Conservation (phyloP, 2,797 vertebrate species). For the Danionella dracula region DNA sequence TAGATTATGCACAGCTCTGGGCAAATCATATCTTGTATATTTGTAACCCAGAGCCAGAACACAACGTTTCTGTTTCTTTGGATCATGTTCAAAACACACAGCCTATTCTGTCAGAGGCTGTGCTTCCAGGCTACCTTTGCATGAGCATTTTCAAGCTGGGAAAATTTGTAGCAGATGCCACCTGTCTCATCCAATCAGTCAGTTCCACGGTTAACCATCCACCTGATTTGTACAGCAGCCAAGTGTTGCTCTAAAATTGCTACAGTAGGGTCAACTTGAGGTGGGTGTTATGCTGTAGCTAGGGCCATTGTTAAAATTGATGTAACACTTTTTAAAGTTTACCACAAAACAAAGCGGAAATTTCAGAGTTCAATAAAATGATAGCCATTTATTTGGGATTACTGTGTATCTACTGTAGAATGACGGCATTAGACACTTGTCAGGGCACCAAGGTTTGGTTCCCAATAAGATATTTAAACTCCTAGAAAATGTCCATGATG, state of each 20-base stretch:
- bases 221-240: conserved; percentile 41
- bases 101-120: conserved; percentile 31
- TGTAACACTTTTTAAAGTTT: background rate
- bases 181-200: conserved; percentile 38
- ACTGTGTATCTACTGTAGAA: background rate
- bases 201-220: conserved; percentile 30
- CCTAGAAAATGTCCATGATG: conserved; percentile 21
- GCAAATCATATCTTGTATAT: conserved; percentile 25
- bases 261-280: conserved; percentile 13
- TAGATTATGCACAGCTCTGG: conserved; percentile 33
- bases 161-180: conserved; percentile 38
- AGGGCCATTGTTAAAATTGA: conserved; percentile 5
- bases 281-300: conserved; percentile 14
- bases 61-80: conserved; percentile 28
- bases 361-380: background rate
- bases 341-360: background rate
- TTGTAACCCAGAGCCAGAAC: conserved; percentile 21
- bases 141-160: conserved; percentile 36
- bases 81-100: conserved; percentile 46
- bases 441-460: conserved; percentile 4
- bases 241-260: conserved; percentile 36
- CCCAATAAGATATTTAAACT: conserved; percentile 20
- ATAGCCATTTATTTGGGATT: background rate
- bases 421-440: background rate
- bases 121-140: conserved; percentile 43